phyloP scores from a whole-genome alignment of 2,888 invertebrate genomes.

The Agriotes lineatus region DNA sequence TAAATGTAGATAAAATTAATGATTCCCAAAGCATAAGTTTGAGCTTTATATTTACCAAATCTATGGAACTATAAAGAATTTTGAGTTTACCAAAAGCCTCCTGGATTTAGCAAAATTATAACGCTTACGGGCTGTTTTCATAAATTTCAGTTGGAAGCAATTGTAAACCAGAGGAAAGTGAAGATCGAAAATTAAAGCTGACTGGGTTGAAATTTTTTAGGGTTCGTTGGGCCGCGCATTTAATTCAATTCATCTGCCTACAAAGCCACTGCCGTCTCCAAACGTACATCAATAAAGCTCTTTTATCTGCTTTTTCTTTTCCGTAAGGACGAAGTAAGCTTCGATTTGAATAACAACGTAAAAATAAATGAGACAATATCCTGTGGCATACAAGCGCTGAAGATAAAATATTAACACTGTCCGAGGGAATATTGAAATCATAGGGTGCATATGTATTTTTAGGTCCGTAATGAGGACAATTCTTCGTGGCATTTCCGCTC shows the following conservation, averaged over 20 bases:
- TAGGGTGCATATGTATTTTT: slow-evolving; percentile 66
- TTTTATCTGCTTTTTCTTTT: slow-evolving; percentile 41
- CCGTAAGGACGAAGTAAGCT: slow-evolving; percentile 33
- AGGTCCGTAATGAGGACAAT: slow-evolving; percentile 62
- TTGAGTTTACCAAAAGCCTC: too few relatives aligned
- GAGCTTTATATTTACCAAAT: too few relatives aligned
- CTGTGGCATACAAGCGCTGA: slow-evolving; percentile 59
- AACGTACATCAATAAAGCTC: slow-evolving; percentile 34
- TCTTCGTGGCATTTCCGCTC: slow-evolving; percentile 61
- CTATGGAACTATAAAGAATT: too few relatives aligned
- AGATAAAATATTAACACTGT: slow-evolving; percentile 64
- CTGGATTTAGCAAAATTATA: too few relatives aligned
- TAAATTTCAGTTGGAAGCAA: too few relatives aligned
- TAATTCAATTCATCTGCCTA: slow-evolving; percentile 13
- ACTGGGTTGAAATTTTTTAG: not conserved
- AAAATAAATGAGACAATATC: slow-evolving; percentile 62
- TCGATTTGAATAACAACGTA: slow-evolving; percentile 44
- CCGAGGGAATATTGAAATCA: slow-evolving; percentile 63
- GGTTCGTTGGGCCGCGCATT: not conserved
- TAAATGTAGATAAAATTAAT: too few relatives aligned
- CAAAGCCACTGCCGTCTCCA: not conserved
- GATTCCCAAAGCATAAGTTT: too few relatives aligned
- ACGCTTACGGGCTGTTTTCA: too few relatives aligned
- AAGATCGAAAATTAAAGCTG: not conserved
- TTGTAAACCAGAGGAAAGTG: not conserved